phyloP scores from a whole-genome alignment of 2,113 vertebrate species.

The Neotragus moschatus region DNA sequence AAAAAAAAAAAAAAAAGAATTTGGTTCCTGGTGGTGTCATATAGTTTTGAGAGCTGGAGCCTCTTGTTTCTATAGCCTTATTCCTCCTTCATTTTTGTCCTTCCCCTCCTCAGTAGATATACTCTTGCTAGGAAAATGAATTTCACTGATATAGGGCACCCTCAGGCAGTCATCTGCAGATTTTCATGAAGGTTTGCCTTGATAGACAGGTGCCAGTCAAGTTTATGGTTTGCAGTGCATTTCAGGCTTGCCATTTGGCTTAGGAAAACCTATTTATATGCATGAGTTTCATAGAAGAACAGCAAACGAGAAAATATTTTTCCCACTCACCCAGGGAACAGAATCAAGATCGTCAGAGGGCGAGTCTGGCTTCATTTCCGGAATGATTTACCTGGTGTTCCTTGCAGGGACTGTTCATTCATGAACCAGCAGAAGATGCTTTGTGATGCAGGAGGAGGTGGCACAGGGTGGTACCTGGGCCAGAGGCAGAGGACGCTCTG shows the following conservation, averaged over 20 bases:
- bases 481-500: background rate
- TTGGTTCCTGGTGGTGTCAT: background rate
- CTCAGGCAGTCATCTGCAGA: background rate
- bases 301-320: conserved; percentile 1
- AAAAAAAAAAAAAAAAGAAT: no score
- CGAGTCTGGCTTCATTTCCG: background rate
- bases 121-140: background rate
- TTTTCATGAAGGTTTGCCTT: background rate
- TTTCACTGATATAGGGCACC: conserved; percentile 4
- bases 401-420: background rate
- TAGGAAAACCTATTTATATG: conserved; percentile 4
- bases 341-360: background rate
- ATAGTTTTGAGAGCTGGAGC: background rate
- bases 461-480: fast-evolving
- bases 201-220: conserved; percentile 5
- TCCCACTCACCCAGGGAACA: background rate
- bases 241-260: background rate
- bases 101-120: background rate
- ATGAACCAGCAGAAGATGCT: background rate
- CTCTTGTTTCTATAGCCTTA: background rate
- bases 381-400: background rate
- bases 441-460: fast-evolving
- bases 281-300: conserved; percentile 57
- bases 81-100: background rate
- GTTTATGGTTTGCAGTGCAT: background rate